These are phyloP conservation scores for Pyrrhosoma nymphula DNA, from an alignment of 2,888 invertebrate genomes.

Conservation along the genomic window DNA sequence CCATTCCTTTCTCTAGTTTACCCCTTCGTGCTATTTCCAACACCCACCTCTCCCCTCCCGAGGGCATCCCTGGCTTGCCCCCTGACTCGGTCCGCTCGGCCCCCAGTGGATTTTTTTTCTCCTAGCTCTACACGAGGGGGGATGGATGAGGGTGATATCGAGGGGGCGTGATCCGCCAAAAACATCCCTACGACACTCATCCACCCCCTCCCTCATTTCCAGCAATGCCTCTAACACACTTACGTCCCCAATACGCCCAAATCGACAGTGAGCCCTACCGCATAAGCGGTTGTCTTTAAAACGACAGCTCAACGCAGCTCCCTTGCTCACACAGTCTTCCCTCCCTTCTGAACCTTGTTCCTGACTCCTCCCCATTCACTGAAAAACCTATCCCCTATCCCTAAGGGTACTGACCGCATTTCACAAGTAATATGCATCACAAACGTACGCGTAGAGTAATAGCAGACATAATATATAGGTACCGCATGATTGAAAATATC, in stretches of 20 bases:
- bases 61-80: neutral
- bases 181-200: neutral
- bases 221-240: neutral
- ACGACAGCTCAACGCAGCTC: neutral
- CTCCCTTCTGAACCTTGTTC: neutral
- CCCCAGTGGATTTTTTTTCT: neutral
- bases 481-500: too few species aligned
- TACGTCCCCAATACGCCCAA: neutral
- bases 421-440: neutral
- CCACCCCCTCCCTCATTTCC: neutral
- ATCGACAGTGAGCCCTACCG: neutral
- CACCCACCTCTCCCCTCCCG: neutral
- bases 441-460: too few species aligned
- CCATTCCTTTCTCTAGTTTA: neutral
- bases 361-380: neutral
- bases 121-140: neutral
- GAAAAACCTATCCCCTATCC: neutral
- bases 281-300: neutral
- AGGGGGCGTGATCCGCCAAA: neutral
- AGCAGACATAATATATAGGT: too few species aligned
- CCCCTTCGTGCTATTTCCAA: too few species aligned
- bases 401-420: neutral
- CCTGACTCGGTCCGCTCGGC: neutral
- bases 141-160: neutral
- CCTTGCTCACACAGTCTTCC: neutral